Conservation (phyloP, 2,113 vertebrate species). For the Rhinoptilus africanus region DNA sequence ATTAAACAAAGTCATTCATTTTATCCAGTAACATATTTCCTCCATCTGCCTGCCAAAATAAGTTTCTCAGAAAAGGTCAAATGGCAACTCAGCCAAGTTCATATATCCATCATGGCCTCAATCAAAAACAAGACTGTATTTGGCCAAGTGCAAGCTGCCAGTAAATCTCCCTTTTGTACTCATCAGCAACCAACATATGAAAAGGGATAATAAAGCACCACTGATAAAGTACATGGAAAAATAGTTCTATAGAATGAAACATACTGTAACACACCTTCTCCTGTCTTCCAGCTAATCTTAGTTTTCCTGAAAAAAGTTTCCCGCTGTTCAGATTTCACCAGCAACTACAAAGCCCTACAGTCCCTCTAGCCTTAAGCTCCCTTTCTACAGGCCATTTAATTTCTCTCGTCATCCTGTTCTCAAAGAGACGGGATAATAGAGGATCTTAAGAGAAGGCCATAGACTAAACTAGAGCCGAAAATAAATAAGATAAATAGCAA, state of each 20-base stretch:
- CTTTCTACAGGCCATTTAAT: neutral
- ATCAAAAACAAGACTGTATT: conserved; percentile 8
- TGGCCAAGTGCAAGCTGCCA: neutral
- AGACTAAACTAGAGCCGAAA: neutral
- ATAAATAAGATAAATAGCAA: neutral
- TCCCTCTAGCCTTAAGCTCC: neutral
- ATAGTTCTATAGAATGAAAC: neutral
- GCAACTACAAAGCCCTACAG: neutral
- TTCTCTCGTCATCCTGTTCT: neutral
- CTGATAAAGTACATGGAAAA: neutral
- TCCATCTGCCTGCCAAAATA: conserved; percentile 34
- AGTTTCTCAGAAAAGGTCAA: conserved; percentile 50
- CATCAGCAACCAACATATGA: neutral
- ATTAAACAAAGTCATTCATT: conserved; percentile 38
- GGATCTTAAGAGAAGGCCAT: neutral
- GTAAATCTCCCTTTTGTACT: conserved; percentile 8
- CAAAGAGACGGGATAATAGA: neutral
- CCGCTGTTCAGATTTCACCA: neutral
- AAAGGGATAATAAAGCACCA: neutral
- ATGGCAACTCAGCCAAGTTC: conserved; percentile 22
- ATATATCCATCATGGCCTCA: neutral
- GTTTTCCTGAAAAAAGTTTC: neutral
- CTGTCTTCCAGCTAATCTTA: neutral
- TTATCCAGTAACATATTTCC: conserved; percentile 21
- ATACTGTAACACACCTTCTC: neutral